Evolutionary conservation across 2,797 vertebrate species (phyloP).

Genomic region (Tangara arthus): DNA sequence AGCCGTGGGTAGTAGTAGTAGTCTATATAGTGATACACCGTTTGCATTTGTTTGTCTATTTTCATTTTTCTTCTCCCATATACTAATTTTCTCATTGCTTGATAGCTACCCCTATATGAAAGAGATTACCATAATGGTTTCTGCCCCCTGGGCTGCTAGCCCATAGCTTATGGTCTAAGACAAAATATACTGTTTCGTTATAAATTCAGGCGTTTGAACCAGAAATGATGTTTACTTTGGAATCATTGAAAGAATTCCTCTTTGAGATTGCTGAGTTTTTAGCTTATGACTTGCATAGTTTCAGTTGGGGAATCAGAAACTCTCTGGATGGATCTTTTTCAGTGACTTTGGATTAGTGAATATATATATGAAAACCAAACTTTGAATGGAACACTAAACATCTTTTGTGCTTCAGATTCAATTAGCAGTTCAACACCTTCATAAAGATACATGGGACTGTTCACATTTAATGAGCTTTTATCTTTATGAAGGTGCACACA

Average conservation of each 20-base stretch:
- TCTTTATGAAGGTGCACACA: not conserved
- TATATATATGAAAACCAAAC: not conserved
- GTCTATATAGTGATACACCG: not conserved
- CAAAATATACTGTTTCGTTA: not conserved
- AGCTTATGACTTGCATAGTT: not conserved
- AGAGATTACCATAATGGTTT: rapidly evolving
- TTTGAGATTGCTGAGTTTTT: not conserved
- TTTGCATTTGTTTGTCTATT: not conserved
- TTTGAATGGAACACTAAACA: not conserved
- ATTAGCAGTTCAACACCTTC: not conserved
- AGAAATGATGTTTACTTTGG: not conserved
- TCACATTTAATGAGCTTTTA: not conserved
- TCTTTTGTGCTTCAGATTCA: not conserved
- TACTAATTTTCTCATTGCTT: not conserved
- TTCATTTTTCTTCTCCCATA: not conserved
- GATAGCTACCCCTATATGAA: rapidly evolving
- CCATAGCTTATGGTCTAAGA: no score
- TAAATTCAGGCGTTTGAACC: not conserved
- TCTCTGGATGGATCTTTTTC: not conserved
- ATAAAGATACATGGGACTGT: not conserved
- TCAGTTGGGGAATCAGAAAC: not conserved
- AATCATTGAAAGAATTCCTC: not conserved
- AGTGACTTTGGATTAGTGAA: not conserved
- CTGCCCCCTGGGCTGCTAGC: not conserved
- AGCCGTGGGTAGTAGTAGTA: not conserved